Evolutionary conservation across 53 echinoderm and acorn worm genomes (phyloP).

Genomic region (Astropecten irregularis): DNA sequence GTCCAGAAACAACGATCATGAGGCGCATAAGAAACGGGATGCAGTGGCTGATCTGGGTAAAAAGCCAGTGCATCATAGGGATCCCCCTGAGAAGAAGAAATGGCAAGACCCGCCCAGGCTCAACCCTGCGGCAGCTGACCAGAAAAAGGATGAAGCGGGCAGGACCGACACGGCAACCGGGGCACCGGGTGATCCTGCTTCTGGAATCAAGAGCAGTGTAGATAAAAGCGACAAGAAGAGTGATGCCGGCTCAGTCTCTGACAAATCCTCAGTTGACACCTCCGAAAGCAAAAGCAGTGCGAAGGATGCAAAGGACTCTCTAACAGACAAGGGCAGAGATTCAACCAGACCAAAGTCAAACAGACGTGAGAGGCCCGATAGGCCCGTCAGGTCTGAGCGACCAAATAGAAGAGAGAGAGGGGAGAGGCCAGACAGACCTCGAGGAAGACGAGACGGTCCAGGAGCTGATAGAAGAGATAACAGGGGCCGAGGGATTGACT

Average conservation of each 20-base stretch:
- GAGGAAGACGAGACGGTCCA: slow-evolving; percentile 28
- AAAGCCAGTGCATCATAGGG: slow-evolving; percentile 36
- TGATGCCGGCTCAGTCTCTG: slow-evolving; percentile 30
- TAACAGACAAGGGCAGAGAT: slow-evolving; percentile 16
- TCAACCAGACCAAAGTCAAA: slow-evolving; percentile 17
- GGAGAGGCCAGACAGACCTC: slow-evolving; percentile 59
- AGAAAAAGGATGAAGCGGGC: slow-evolving; percentile 22
- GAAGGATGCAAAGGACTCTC: slow-evolving; percentile 39
- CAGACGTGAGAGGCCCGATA: slow-evolving; percentile 45
- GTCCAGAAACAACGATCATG: slow-evolving; percentile 30
- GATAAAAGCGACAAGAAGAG: slow-evolving; percentile 43
- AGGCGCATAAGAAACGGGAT: slow-evolving; percentile 33
- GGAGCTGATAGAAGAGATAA: slow-evolving; percentile 55
- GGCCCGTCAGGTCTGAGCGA: slow-evolving; percentile 45
- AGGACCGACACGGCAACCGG: slow-evolving; percentile 2
- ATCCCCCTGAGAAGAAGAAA: slow-evolving; percentile 10
- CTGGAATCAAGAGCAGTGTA: neutral
- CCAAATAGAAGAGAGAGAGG: slow-evolving; percentile 37
- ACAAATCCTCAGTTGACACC: slow-evolving; percentile 31
- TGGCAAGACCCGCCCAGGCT: slow-evolving; percentile 14
- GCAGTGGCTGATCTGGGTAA: slow-evolving; percentile 48
- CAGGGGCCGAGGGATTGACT: slow-evolving; percentile 67
- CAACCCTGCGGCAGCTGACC: neutral
- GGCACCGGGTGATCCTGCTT: neutral
- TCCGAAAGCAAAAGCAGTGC: slow-evolving; percentile 23